Conservation (phyloP, 2,113 vertebrate genomes). For the Numenius arquata region DNA sequence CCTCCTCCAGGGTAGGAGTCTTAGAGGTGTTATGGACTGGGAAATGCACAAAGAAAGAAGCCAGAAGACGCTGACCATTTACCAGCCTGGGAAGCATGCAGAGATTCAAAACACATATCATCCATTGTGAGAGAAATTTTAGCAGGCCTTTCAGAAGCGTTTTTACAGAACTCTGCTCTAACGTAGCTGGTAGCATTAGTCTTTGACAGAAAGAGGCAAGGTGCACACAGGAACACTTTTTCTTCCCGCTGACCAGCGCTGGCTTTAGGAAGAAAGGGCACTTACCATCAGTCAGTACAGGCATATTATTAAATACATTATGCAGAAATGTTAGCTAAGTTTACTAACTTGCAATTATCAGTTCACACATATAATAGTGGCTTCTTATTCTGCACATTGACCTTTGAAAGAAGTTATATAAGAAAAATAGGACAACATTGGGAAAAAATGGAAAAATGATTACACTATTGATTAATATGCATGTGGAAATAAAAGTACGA, state of each 20-base stretch:
- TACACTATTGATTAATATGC: neutral
- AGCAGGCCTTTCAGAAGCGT: neutral
- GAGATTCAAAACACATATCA: neutral
- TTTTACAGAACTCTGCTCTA: neutral
- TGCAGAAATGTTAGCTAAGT: neutral
- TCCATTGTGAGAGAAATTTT: neutral
- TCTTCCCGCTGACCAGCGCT: rapidly evolving
- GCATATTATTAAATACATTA: neutral
- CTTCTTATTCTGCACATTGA: neutral
- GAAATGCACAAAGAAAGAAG: neutral
- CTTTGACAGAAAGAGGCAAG: neutral
- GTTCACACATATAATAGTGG: neutral
- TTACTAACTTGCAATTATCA: neutral
- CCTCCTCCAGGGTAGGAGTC: neutral
- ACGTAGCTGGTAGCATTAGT: neutral
- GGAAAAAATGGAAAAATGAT: neutral
- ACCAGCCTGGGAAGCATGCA: neutral
- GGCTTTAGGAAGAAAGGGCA: neutral
- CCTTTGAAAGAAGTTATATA: neutral
- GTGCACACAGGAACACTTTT: neutral
- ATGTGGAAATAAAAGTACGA: neutral
- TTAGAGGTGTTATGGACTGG: neutral
- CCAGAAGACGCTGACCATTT: neutral
- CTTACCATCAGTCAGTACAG: neutral
- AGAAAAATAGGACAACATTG: neutral